A percentile compares a stretch with the other conserved stretches of the same genome.
These are phyloP conservation scores for Drosophila funebris DNA, from an alignment of 1,140 invertebrate species.

Conservation along the genomic window DNA sequence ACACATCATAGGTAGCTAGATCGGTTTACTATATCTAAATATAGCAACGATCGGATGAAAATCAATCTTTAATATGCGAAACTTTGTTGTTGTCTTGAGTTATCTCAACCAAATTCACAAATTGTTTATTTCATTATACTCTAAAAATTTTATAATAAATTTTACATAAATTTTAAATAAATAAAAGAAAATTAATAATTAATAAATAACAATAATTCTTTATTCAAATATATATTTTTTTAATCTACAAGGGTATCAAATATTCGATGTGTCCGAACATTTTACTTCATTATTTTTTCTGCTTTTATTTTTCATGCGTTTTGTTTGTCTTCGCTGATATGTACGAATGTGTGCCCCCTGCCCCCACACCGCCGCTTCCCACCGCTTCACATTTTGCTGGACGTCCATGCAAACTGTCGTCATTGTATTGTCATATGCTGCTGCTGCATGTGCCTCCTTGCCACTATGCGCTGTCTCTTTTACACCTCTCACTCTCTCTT, in stretches of 20 bases:
- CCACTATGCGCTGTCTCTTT: background rate
- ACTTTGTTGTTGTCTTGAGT: too few species aligned
- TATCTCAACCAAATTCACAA: too few species aligned
- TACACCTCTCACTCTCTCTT: background rate
- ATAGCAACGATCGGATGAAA: too few species aligned
- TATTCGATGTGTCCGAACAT: background rate
- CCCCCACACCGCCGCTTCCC: background rate
- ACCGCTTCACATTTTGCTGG: background rate
- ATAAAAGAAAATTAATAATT: too few species aligned
- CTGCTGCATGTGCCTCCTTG: slow-evolving; percentile 25
- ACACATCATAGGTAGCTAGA: too few species aligned
- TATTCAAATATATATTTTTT: too few species aligned
- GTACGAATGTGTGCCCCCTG: slow-evolving; percentile 22
- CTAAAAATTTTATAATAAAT: too few species aligned
- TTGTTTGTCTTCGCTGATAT: slow-evolving; percentile 42
- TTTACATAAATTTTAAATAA: too few species aligned
- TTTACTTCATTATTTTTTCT: background rate
- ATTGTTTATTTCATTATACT: too few species aligned
- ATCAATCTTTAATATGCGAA: too few species aligned
- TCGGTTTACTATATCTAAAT: too few species aligned
- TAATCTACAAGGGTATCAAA: background rate
- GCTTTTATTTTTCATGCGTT: slow-evolving; percentile 34
- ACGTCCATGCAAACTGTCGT: slow-evolving; percentile 57
- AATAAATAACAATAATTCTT: too few species aligned
- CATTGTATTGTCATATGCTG: slow-evolving; percentile 53